Conservation (phyloP, 1,140 invertebrate genomes). For the Idris sp. region DNA sequence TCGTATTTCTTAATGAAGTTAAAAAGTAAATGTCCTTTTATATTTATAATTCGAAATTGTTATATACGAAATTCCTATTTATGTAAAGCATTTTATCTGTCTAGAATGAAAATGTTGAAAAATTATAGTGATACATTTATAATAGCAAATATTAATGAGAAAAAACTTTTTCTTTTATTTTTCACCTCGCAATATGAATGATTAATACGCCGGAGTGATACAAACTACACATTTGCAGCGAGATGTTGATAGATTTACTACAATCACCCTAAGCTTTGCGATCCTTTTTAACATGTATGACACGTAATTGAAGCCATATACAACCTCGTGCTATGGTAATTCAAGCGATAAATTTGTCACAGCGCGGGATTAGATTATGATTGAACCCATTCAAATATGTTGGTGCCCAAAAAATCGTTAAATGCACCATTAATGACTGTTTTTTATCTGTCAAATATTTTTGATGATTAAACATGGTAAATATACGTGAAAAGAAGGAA, state of each 20-base stretch:
- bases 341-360: conserved; percentile 52
- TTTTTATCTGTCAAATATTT: conserved; percentile 6
- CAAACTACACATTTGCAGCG: conserved; percentile 3
- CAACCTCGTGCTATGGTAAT: conserved; percentile 50
- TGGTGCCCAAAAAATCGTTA: conserved; percentile 20
- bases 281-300: conserved; percentile 52
- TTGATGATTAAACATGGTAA: too few relatives aligned
- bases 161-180: too few relatives aligned
- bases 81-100: too few relatives aligned
- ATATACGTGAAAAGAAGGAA: too few relatives aligned
- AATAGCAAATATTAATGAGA: too few relatives aligned
- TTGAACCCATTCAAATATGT: conserved; percentile 46
- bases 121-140: too few relatives aligned
- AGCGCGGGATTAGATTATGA: conserved; percentile 51
- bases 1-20: too few relatives aligned
- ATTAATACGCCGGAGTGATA: conserved; percentile 7
- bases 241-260: conserved; percentile 51
- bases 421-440: conserved; percentile 20
- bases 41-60: too few relatives aligned
- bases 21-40: too few relatives aligned
- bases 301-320: conserved; percentile 56
- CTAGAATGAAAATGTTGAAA: too few relatives aligned
- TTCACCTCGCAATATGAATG: too few relatives aligned
- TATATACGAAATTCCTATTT: too few relatives aligned
- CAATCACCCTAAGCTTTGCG: conserved; percentile 37